Percentiles rank a stretch among this genome's conserved stretches.
Evolutionary conservation across 2,888 invertebrate species (phyloP).

Genomic region (Andrena flavipes): DNA sequence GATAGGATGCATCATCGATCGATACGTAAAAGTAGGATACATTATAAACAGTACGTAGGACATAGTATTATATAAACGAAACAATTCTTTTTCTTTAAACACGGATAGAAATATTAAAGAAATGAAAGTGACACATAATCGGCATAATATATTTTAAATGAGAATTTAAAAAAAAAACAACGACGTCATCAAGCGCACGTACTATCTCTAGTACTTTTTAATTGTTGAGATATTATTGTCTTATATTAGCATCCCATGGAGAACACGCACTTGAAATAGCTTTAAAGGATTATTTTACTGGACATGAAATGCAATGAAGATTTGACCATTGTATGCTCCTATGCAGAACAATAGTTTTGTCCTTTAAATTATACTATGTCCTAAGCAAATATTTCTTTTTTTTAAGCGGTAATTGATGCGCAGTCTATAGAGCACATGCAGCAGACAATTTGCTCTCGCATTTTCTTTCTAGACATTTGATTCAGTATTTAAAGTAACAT

Average conservation of each 20-base stretch:
- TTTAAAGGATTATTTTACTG: slow-evolving; percentile 37
- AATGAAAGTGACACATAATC: neutral
- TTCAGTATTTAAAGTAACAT: slow-evolving; percentile 68
- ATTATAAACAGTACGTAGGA: slow-evolving; percentile 54
- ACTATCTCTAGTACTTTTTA: slow-evolving; percentile 47
- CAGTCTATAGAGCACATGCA: slow-evolving; percentile 68
- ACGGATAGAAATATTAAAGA: neutral
- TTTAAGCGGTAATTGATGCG: slow-evolving; percentile 56
- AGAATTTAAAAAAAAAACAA: slow-evolving; percentile 19
- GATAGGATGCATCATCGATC: slow-evolving; percentile 43
- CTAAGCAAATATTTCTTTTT: slow-evolving; percentile 51
- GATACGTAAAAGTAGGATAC: slow-evolving; percentile 47
- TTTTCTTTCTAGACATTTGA: slow-evolving; percentile 69
- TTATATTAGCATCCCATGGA: slow-evolving; percentile 52
- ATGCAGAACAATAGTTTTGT: slow-evolving; percentile 33
- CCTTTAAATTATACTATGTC: slow-evolving; percentile 58
- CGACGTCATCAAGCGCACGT: slow-evolving; percentile 31
- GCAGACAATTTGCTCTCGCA: slow-evolving; percentile 63
- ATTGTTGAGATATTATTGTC: slow-evolving; percentile 68
- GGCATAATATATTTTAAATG: neutral
- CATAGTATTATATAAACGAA: slow-evolving; percentile 51
- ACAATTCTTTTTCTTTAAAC: neutral
- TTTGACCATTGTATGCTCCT: slow-evolving; percentile 40
- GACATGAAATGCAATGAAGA: slow-evolving; percentile 35
- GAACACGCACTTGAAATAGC: slow-evolving; percentile 48